phyloP scores from a whole-genome alignment of 2,113 vertebrate genomes.

The Haplochromis burtoni region DNA sequence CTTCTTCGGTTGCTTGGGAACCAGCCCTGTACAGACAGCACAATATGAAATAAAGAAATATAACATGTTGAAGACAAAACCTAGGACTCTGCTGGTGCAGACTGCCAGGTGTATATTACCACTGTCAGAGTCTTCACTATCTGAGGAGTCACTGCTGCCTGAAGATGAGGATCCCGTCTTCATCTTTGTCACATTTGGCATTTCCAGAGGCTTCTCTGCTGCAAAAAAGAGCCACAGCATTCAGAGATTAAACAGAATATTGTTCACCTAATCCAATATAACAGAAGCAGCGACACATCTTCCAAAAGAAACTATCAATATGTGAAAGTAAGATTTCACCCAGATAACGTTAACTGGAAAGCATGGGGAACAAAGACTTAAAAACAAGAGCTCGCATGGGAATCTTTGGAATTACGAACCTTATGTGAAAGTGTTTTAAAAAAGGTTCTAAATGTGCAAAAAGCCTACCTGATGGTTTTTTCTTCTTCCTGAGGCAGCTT shows the following conservation, averaged over 20 bases:
- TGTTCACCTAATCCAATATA: background rate
- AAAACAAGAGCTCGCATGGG: background rate
- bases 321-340: background rate
- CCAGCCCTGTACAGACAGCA: conserved; percentile 69
- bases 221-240: background rate
- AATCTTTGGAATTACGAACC: background rate
- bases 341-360: background rate
- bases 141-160: conserved; percentile 86
- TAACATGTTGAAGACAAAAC: background rate
- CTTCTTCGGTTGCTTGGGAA: conserved; percentile 81
- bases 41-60: background rate
- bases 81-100: background rate
- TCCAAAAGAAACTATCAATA: background rate
- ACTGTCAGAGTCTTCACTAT: conserved; percentile 89
- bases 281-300: background rate
- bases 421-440: background rate
- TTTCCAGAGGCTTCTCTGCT: conserved; percentile 80
- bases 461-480: conserved; percentile 65
- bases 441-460: background rate
- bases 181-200: conserved; percentile 77
- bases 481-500: conserved; percentile 84
- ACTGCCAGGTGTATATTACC: conserved; percentile 51
- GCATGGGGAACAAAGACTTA: background rate
- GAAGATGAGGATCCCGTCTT: conserved; percentile 90
- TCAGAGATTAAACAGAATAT: background rate